Conservation (phyloP, 2,113 vertebrate genomes). For the Chionodraco myersi region DNA sequence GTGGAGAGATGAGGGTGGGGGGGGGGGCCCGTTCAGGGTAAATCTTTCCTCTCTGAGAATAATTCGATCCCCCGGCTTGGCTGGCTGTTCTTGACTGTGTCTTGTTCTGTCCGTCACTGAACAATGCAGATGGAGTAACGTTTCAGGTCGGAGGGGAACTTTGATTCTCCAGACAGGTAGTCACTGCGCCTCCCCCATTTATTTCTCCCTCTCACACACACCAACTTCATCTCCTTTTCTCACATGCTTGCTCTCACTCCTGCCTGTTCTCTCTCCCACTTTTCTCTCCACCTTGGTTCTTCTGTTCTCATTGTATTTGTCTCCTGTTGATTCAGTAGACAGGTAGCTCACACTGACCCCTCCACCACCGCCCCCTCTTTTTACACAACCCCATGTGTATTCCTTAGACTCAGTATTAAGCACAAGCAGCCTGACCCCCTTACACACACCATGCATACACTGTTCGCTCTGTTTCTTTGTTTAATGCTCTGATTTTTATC, state of each 20-base stretch:
- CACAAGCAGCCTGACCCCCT: conserved; percentile 49
- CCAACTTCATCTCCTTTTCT: conserved; percentile 46
- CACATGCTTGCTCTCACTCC: conserved; percentile 40
- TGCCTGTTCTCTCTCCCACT: conserved; percentile 31
- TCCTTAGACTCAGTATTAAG: conserved; percentile 83
- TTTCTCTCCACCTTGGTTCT: neutral
- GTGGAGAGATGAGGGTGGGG: conserved; percentile 39
- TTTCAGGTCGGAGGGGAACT: conserved; percentile 90
- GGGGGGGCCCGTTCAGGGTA: conserved; percentile 60
- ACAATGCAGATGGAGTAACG: conserved; percentile 88
- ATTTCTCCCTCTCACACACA: conserved; percentile 14
- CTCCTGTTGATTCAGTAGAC: conserved; percentile 61
- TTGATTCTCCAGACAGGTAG: conserved; percentile 84
- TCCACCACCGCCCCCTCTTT: conserved; percentile 18
- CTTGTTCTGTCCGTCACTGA: conserved; percentile 85
- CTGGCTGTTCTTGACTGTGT: conserved; percentile 80
- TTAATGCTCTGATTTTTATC: conserved; percentile 55
- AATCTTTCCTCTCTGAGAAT: conserved; percentile 80
- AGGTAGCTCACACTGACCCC: conserved; percentile 59
- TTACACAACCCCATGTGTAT: conserved; percentile 75
- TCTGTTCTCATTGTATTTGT: conserved; percentile 49
- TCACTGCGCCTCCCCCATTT: conserved; percentile 60
- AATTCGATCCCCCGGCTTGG: conserved; percentile 80
- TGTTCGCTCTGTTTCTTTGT: conserved; percentile 50
- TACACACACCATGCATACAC: conserved; percentile 62